Evolutionary conservation across 2,113 vertebrate genomes (phyloP).

Genomic region (Nettapus auritus): DNA sequence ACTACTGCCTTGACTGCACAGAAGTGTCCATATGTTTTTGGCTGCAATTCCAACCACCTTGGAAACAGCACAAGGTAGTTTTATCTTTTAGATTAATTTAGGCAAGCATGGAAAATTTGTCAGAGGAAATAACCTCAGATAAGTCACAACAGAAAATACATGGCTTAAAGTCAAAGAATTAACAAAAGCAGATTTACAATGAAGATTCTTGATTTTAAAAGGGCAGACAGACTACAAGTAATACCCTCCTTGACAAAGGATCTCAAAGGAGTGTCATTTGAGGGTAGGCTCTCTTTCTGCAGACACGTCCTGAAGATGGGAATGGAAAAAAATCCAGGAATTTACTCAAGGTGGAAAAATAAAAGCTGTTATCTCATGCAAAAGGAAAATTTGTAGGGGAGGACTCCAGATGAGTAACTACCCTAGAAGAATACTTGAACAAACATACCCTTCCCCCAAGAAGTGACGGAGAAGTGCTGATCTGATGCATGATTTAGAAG

Average conservation of each 20-base stretch:
- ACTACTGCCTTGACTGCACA: neutral
- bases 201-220: neutral
- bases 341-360: neutral
- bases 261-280: neutral
- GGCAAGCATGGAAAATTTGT: neutral
- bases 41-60: neutral
- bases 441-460: neutral
- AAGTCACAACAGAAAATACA: neutral
- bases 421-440: neutral
- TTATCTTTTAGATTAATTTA: slow-evolving; percentile 10
- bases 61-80: slow-evolving; percentile 12
- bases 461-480: neutral
- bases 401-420: neutral
- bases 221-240: neutral
- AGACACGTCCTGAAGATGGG: neutral
- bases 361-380: neutral
- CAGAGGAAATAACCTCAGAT: slow-evolving; percentile 11
- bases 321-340: neutral
- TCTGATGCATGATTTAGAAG: neutral
- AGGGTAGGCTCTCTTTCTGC: neutral
- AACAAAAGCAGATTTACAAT: slow-evolving; percentile 17
- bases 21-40: neutral
- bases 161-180: neutral
- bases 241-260: neutral
- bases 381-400: neutral